phyloP scores from a whole-genome alignment of 2,888 invertebrate species.

The Drosophila tanythrix region DNA sequence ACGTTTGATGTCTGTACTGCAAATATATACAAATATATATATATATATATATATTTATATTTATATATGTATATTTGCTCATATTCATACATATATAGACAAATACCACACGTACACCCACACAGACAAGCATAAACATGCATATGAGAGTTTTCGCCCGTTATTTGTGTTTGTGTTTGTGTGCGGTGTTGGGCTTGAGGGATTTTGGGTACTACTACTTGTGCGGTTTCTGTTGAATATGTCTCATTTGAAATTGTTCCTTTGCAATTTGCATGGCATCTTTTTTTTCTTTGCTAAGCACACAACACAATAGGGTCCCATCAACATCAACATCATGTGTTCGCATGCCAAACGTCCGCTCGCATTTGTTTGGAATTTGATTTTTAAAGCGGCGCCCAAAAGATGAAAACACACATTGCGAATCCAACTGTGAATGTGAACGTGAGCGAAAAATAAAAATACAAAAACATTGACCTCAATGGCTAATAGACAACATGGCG shows the following conservation, averaged over 20 bases:
- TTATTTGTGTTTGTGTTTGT: slow-evolving; percentile 64
- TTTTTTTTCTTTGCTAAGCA: slow-evolving; percentile 22
- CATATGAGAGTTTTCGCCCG: slow-evolving; percentile 45
- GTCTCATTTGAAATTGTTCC: slow-evolving; percentile 79
- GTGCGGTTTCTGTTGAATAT: slow-evolving; percentile 62
- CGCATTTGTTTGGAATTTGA: slow-evolving; percentile 65
- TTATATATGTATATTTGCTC: slow-evolving; percentile 65
- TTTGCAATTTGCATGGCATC: slow-evolving; percentile 66
- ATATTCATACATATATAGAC: slow-evolving; percentile 34
- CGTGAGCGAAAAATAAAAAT: slow-evolving; percentile 1
- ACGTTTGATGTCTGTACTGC: slow-evolving; percentile 75
- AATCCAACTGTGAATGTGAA: slow-evolving; percentile 13
- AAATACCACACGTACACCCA: slow-evolving; percentile 19
- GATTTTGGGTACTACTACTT: slow-evolving; percentile 47
- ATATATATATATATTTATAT: slow-evolving; percentile 49
- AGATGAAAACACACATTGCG: slow-evolving; percentile 32
- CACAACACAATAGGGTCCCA: slow-evolving; percentile 44
- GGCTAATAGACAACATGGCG: slow-evolving; percentile 76
- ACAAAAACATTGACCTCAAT: slow-evolving; percentile 65
- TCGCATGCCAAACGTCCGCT: slow-evolving; percentile 39
- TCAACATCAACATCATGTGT: slow-evolving; percentile 32
- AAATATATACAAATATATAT: slow-evolving; percentile 62
- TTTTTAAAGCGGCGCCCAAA: slow-evolving; percentile 53
- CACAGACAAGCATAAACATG: slow-evolving; percentile 7
- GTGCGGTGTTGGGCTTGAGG: slow-evolving; percentile 34